Conservation (phyloP, 2,113 vertebrate species). For the Cynopterus brachyotis region DNA sequence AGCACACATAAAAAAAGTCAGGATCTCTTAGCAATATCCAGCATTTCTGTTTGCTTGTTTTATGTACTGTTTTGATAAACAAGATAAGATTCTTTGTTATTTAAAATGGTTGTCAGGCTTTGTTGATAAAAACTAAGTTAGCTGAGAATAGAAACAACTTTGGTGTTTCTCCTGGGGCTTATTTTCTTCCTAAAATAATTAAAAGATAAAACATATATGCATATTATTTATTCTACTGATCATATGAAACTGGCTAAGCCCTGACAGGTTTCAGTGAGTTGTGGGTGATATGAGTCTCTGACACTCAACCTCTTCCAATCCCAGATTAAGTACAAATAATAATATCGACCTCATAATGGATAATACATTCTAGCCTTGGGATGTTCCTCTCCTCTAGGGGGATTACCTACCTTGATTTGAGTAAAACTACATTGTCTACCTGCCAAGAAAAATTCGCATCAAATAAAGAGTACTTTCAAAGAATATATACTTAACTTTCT, state of each 20-base stretch:
- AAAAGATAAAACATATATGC: background rate
- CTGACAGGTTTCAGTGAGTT: background rate
- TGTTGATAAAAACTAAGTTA: background rate
- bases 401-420: background rate
- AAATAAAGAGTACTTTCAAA: background rate
- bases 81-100: background rate
- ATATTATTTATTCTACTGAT: background rate
- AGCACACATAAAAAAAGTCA: background rate
- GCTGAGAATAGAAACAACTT: constrained; percentile 1
- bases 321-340: background rate
- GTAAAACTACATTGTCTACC: background rate
- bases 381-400: background rate
- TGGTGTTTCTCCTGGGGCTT: background rate
- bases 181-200: background rate
- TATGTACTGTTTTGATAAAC: background rate
- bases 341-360: background rate
- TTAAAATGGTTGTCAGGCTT: background rate
- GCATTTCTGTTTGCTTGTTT: background rate
- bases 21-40: background rate
- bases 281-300: background rate
- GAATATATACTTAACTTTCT: background rate
- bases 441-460: background rate
- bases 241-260: background rate
- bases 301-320: background rate
- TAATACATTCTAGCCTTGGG: background rate